These are phyloP conservation scores for Pycnonotus jocosus DNA, from an alignment of 2,113 vertebrate species.

Conservation along the genomic window DNA sequence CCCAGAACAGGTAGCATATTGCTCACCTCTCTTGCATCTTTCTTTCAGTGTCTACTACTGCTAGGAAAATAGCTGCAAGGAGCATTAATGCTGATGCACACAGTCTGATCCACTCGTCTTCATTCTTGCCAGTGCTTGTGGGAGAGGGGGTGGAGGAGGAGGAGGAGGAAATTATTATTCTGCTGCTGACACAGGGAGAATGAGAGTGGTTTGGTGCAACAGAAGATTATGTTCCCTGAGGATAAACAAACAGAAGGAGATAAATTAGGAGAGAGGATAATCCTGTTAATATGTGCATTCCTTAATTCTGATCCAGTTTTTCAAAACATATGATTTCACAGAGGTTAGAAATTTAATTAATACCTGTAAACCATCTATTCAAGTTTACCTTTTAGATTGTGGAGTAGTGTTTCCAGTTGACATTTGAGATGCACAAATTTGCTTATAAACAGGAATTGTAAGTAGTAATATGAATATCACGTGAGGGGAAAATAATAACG, in stretches of 20 bases:
- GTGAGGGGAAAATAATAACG: background rate
- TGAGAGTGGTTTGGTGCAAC: conserved; percentile 57
- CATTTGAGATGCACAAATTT: background rate
- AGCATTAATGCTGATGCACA: conserved; percentile 51
- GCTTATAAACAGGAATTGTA: background rate
- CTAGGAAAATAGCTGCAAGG: conserved; percentile 46
- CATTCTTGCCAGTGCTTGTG: conserved; percentile 27
- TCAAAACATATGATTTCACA: background rate
- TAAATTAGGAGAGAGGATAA: conserved; percentile 62
- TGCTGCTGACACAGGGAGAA: conserved; percentile 64
- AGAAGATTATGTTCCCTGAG: conserved; percentile 65
- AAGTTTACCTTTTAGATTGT: conserved; percentile 1
- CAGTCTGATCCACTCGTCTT: conserved; percentile 34
- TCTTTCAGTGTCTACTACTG: conserved; percentile 5
- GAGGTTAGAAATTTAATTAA: conserved; percentile 15
- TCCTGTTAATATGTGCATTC: conserved; percentile 62
- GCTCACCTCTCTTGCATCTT: background rate
- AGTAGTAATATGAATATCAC: background rate
- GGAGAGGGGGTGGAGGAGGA: conserved; percentile 1
- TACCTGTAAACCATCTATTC: conserved; percentile 1
- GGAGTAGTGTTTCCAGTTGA: background rate
- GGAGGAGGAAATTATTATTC: conserved; percentile 66
- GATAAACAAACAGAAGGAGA: conserved; percentile 66
- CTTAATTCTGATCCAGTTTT: conserved; percentile 55
- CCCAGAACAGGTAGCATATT: conserved; percentile 44